phyloP scores from a whole-genome alignment of 1,140 invertebrate species.

The Oncopodura yosiiana region DNA sequence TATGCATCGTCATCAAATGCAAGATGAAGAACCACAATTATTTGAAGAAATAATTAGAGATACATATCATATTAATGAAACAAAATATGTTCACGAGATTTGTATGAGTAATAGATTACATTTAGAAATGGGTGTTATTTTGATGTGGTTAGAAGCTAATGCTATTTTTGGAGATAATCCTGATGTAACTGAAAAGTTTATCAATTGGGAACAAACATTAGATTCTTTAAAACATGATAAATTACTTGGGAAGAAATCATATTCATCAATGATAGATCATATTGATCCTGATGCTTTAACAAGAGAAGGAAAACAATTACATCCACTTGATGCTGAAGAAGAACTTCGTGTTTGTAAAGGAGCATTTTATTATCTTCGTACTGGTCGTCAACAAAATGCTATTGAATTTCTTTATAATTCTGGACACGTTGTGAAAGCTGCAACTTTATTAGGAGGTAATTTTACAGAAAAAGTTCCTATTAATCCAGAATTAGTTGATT shows the following conservation, averaged over 20 bases:
- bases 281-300: constrained; percentile 89
- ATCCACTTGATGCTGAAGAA: constrained; percentile 64
- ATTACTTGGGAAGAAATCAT: constrained; percentile 2
- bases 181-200: constrained; percentile 13
- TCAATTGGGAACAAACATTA: constrained; percentile 31
- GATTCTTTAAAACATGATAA: constrained; percentile 23
- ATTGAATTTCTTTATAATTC: constrained; percentile 10
- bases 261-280: constrained; percentile 51
- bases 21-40: neutral
- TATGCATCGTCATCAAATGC: constrained; percentile 2
- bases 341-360: constrained; percentile 15
- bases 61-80: constrained; percentile 22
- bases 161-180: constrained; percentile 1
- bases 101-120: neutral
- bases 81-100: neutral
- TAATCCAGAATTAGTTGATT: neutral
- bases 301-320: constrained; percentile 65
- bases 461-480: constrained; percentile 5
- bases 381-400: constrained; percentile 15
- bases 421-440: constrained; percentile 18
- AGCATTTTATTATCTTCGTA: constrained; percentile 23
- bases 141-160: constrained; percentile 28
- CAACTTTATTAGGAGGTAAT: constrained; percentile 1
- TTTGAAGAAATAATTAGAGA: neutral
- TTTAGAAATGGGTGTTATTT: constrained; percentile 16